phyloP scores from a whole-genome alignment of 2,797 vertebrate genomes.

The Pangasius krempfi region DNA sequence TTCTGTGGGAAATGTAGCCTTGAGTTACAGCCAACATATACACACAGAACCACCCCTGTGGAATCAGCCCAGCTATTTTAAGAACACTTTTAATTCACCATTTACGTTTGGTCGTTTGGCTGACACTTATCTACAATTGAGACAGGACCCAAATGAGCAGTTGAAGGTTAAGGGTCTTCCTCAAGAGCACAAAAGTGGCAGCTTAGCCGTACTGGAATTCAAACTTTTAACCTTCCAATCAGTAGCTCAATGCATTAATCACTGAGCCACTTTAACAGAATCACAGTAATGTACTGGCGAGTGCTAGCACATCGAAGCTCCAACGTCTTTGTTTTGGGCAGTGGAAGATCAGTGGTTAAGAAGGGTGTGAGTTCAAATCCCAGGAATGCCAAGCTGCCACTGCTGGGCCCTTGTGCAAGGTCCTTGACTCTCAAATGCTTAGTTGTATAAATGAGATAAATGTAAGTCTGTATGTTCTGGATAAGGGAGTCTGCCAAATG shows the following conservation, averaged over 20 bases:
- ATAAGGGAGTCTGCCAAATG: background rate
- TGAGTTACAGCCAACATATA: background rate
- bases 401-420: background rate
- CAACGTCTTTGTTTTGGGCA: background rate
- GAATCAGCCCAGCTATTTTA: conserved; percentile 1
- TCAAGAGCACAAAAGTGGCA: background rate
- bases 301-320: background rate
- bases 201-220: background rate
- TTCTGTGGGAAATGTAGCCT: background rate
- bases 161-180: background rate
- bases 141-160: background rate
- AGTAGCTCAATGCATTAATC: background rate
- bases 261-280: background rate
- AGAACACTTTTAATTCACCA: background rate
- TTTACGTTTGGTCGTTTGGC: background rate
- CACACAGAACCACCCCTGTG: background rate
- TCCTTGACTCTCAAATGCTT: background rate
- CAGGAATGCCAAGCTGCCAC: background rate
- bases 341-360: too few species aligned
- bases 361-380: too few species aligned
- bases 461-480: background rate
- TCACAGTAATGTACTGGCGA: background rate
- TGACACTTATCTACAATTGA: background rate
- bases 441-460: background rate
- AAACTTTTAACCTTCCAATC: background rate